Conservation (phyloP, 1,140 invertebrate species). For the Octopus bimaculoides region DNA sequence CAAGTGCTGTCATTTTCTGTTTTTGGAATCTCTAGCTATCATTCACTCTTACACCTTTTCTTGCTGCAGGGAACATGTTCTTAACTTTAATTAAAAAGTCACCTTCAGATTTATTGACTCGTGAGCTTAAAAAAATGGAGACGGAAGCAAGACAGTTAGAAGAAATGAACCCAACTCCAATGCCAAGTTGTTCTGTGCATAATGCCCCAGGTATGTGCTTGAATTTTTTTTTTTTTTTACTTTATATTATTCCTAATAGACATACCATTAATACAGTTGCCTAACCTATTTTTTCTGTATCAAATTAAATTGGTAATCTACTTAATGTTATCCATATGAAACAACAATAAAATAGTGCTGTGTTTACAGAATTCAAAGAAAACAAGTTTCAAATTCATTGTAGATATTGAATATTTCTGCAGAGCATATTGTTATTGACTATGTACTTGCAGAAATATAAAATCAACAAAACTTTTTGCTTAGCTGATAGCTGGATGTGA, state of each 20-base stretch:
- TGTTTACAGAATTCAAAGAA: no score
- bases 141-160: constrained; percentile 1
- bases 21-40: not conserved
- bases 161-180: not conserved
- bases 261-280: no score
- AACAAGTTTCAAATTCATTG: no score
- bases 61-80: not conserved
- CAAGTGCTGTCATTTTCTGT: not conserved
- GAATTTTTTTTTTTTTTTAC: constrained; percentile 7
- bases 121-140: constrained; percentile 1
- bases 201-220: not conserved
- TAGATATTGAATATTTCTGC: no score
- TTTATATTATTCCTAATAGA: constrained; percentile 23
- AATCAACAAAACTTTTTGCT: no score
- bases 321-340: no score
- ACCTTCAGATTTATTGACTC: not conserved
- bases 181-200: not conserved
- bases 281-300: no score
- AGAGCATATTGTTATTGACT: no score
- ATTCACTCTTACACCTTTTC: not conserved
- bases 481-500: no score
- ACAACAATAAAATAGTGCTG: no score
- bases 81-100: not conserved
- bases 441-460: no score
- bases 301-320: no score